phyloP scores from a whole-genome alignment of 2,888 invertebrate genomes.

The Pediacus dermestoides region DNA sequence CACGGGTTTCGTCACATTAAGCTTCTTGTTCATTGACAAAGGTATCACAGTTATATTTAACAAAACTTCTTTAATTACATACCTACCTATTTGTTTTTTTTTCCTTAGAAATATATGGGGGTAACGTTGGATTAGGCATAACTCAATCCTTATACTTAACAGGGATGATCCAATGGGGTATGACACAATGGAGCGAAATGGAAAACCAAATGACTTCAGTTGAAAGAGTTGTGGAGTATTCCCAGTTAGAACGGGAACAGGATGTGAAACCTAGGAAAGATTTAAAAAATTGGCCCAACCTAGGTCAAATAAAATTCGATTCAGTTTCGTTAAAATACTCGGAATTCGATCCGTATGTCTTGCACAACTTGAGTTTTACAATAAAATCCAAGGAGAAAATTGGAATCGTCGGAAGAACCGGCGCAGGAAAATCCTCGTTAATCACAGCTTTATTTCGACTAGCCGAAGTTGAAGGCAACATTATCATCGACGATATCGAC shows the following conservation, averaged over 20 bases:
- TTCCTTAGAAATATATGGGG: too few relatives aligned
- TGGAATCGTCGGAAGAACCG: slow-evolving; percentile 79
- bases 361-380: too few relatives aligned
- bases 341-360: too few relatives aligned
- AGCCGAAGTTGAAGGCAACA: slow-evolving; percentile 71
- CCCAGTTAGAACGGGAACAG: slow-evolving; percentile 52
- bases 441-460: slow-evolving; percentile 79
- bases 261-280: too few relatives aligned
- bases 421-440: slow-evolving; percentile 78
- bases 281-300: slow-evolving; percentile 66
- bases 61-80: too few relatives aligned
- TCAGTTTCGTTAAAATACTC: too few relatives aligned
- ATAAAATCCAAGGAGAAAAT: too few relatives aligned
- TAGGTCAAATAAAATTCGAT: too few relatives aligned
- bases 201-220: slow-evolving; percentile 81
- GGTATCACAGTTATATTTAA: too few relatives aligned
- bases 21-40: slow-evolving; percentile 53
- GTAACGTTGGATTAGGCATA: slow-evolving; percentile 74
- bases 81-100: slow-evolving; percentile 41
- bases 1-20: slow-evolving; percentile 60
- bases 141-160: too few relatives aligned
- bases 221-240: too few relatives aligned
- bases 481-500: slow-evolving; percentile 76
- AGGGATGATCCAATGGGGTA: slow-evolving; percentile 58
- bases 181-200: slow-evolving; percentile 82